Conservation (phyloP, 2,888 invertebrate species). For the Resseliella maxima region DNA sequence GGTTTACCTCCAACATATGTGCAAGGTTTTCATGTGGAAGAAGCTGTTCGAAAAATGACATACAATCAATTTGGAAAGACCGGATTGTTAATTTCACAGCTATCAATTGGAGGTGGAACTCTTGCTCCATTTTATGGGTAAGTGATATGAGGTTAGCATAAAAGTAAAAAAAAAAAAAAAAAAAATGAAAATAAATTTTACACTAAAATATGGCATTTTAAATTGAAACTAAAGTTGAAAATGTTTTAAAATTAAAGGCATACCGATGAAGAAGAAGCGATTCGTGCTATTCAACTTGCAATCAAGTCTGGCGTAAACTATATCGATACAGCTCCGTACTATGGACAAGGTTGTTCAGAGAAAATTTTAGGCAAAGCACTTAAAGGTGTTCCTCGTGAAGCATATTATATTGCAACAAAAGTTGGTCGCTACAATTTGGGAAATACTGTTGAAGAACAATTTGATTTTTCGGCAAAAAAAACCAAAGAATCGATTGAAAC, state of each 20-base stretch:
- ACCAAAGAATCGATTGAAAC: conserved; percentile 80
- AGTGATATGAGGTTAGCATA: conserved; percentile 62
- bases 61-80: conserved; percentile 81
- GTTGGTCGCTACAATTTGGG: conserved; percentile 84
- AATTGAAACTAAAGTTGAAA: not conserved
- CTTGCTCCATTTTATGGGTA: conserved; percentile 82
- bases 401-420: conserved; percentile 93
- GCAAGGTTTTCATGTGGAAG: conserved; percentile 74
- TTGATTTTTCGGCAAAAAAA: conserved; percentile 85
- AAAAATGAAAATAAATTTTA: not conserved
- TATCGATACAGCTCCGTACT: conserved; percentile 93
- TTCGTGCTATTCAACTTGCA: conserved; percentile 76
- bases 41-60: conserved; percentile 74
- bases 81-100: conserved; percentile 76
- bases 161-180: not conserved
- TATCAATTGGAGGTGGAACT: conserved; percentile 81
- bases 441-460: conserved; percentile 74
- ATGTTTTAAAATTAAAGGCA: not conserved
- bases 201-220: no score
- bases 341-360: conserved; percentile 90
- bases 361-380: conserved; percentile 85
- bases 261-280: conserved; percentile 73
- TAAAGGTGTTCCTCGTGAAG: conserved; percentile 79
- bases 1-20: conserved; percentile 73
- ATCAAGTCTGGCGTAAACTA: conserved; percentile 87